Evolutionary conservation across 2,888 invertebrate species (phyloP), one percentile per base, ranked within the genome.

Genomic region (Hyppa rectilinea): DNA sequence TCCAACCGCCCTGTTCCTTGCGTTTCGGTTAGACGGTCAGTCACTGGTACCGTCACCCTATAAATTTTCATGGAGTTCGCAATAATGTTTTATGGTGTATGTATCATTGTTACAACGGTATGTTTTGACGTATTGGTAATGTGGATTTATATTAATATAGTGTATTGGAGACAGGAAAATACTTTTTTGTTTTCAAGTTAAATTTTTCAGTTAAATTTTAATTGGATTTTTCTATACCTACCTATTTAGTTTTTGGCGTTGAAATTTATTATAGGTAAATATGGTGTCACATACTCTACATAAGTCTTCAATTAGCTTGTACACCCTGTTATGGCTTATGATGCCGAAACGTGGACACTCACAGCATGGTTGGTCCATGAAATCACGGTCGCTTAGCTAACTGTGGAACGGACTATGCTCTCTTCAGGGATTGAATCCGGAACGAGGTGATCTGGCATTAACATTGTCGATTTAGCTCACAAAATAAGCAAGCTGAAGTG

Each of bases 1-100:
- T 85, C 84, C 89, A 80, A 75, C 84, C 84, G 71, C 83, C 84
- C 88, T 87, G 87, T 87, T 90, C 90, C 92, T 92, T 91, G 89
- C 91, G 88, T 88, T 87, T 88, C 86, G 86, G 88, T 87, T 89
- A 90, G 89, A 88, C 92, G 92, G 92, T 90, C 92, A 91, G 88
- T 91, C 91, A 90, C 80, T 88, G 81, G 87, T 85, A 83, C 87
- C 66, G 77, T 89, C 86, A 89, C 88, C 89, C 87, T 88, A 90
- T 88, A 90, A 87, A 88, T 90, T 88, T 89, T 89, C 87, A 88
- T 89, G 84, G 80, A 79, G 68, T 71, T 71, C 52, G 66, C 43
- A 80, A 63, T 75, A 71, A 66, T 80, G 65, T 79, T 75, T 75
- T 63, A 72, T 70, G 62, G 67, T 72, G 58, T 74, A 79, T 68